A percentile compares a stretch with the other conserved stretches of the same genome.
Evolutionary conservation across 2,113 vertebrate genomes (phyloP).

Genomic region (Aspiorhynchus laticeps): DNA sequence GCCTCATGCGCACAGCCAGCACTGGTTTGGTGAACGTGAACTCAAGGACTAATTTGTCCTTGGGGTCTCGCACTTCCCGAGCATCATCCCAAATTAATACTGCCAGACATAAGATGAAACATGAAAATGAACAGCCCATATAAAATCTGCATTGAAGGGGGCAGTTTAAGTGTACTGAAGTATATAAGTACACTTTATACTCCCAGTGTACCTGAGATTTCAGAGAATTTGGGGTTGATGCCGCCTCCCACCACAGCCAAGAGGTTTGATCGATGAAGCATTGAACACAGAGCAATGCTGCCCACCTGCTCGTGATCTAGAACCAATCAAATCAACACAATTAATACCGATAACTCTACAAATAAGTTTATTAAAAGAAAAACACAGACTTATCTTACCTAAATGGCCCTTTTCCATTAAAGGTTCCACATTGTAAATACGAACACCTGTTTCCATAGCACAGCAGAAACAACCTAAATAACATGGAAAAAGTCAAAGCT

Average conservation of each 20-base stretch:
- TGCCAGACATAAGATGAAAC: constrained; percentile 56
- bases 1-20: constrained; percentile 85
- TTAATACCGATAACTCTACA: background rate
- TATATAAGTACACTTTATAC: background rate
- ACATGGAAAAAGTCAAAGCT: background rate
- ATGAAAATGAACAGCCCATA: too few species aligned
- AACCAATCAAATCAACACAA: constrained; percentile 71
- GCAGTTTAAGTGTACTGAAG: constrained; percentile 46
- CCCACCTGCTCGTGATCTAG: constrained; percentile 83
- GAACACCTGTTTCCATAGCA: constrained; percentile 87
- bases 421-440: constrained; percentile 89
- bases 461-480: constrained; percentile 86
- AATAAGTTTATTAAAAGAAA: background rate
- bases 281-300: constrained; percentile 86
- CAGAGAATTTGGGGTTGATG: constrained; percentile 88
- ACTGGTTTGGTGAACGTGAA: constrained; percentile 92
- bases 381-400: constrained; percentile 67
- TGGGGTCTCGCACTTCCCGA: constrained; percentile 82
- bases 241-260: constrained; percentile 88
- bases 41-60: constrained; percentile 90
- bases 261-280: constrained; percentile 90
- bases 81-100: constrained; percentile 92
- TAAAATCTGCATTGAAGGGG: background rate
- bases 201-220: constrained; percentile 81
- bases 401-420: constrained; percentile 91